Percentiles rank a stretch among this genome's conserved stretches.
Evolutionary conservation across 2,888 invertebrate genomes (phyloP).

Genomic region (Atethmia centrago): DNA sequence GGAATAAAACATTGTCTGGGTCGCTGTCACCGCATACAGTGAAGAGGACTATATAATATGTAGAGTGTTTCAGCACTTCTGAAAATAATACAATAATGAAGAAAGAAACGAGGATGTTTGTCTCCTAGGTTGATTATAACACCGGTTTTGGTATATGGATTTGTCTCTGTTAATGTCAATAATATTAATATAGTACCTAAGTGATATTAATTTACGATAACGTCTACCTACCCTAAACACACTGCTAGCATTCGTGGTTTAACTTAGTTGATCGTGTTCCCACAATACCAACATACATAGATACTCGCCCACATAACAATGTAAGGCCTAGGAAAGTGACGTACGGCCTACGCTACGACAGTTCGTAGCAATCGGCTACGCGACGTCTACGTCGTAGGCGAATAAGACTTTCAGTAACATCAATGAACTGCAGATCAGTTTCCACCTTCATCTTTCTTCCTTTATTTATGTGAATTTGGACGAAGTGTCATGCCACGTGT

Average conservation of each 20-base stretch:
- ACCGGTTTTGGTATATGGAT: neutral
- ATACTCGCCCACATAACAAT: neutral
- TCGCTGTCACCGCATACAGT: no score
- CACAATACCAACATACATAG: neutral
- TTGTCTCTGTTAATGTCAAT: neutral
- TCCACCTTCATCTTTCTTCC: neutral
- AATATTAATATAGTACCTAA: neutral
- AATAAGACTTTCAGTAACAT: neutral
- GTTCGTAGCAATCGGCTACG: conserved; percentile 53
- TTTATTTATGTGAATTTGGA: neutral
- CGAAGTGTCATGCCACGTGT: neutral
- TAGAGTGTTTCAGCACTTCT: no score
- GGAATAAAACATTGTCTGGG: no score
- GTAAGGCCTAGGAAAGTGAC: neutral
- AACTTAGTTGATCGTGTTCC: neutral
- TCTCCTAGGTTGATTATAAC: neutral
- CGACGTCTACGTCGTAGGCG: conserved; percentile 35
- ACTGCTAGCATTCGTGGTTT: neutral
- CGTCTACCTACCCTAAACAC: neutral
- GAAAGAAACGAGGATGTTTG: no score
- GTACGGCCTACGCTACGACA: neutral
- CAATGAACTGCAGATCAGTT: no score
- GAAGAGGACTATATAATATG: no score
- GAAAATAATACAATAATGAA: no score
- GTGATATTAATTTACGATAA: neutral